phyloP scores from a whole-genome alignment of 2,797 vertebrate genomes.

The Valencia hispanica region DNA sequence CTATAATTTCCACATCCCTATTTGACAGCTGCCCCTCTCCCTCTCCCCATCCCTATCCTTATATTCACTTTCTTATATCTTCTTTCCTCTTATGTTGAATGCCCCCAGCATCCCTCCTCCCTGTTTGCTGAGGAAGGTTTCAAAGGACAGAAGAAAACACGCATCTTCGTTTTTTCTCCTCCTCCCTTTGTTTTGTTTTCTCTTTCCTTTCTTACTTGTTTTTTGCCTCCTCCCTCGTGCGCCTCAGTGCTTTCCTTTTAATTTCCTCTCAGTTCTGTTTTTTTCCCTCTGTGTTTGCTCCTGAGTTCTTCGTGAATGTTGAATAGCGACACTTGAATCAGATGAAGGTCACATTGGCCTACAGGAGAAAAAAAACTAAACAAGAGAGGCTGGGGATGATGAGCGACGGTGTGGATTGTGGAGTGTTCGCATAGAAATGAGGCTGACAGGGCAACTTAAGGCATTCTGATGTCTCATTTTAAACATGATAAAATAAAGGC shows the following conservation, averaged over 20 bases:
- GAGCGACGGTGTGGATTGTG: slow-evolving; percentile 35
- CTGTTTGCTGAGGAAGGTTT: slow-evolving; percentile 32
- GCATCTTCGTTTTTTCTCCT: slow-evolving; percentile 50
- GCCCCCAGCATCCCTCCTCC: slow-evolving; percentile 13
- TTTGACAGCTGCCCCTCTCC: slow-evolving; percentile 45
- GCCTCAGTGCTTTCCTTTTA: slow-evolving; percentile 47
- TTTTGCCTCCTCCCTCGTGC: slow-evolving; percentile 64
- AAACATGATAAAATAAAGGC: not conserved
- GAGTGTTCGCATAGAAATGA: slow-evolving; percentile 6
- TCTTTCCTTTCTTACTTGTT: slow-evolving; percentile 67
- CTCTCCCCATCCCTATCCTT: slow-evolving; percentile 17
- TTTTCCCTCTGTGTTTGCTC: not conserved
- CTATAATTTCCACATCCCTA: slow-evolving; percentile 62
- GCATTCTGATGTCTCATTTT: slow-evolving; percentile 57
- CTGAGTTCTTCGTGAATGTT: slow-evolving; percentile 54
- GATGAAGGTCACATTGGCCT: slow-evolving; percentile 78
- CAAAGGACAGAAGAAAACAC: slow-evolving; percentile 22
- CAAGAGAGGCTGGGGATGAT: slow-evolving; percentile 19
- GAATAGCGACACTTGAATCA: slow-evolving; percentile 48
- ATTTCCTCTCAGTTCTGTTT: slow-evolving; percentile 25
- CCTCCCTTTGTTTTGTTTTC: slow-evolving; percentile 56
- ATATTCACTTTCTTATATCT: slow-evolving; percentile 47
- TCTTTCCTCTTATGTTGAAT: slow-evolving; percentile 36
- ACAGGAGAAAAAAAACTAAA: slow-evolving; percentile 27
- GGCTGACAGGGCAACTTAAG: slow-evolving; percentile 50